Conservation (phyloP, 2,113 vertebrate genomes). For the Ammodytes dubius region DNA sequence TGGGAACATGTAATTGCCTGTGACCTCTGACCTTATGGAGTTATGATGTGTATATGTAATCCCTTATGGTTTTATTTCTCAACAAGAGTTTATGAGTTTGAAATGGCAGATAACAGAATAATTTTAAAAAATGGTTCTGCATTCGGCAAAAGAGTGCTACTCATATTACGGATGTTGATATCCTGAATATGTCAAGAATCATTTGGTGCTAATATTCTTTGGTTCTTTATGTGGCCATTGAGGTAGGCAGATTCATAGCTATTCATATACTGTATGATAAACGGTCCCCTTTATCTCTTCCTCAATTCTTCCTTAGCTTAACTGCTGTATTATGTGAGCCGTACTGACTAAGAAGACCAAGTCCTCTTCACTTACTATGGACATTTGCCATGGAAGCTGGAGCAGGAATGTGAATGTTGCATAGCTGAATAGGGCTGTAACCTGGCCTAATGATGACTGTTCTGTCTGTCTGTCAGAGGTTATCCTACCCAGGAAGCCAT, state of each 20-base stretch:
- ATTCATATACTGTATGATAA: not conserved
- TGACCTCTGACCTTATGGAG: slow-evolving; percentile 20
- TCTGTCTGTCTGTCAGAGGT: slow-evolving; percentile 29
- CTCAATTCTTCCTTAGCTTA: not conserved
- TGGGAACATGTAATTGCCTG: slow-evolving; percentile 14
- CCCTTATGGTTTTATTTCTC: too few species aligned
- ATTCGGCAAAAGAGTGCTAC: not conserved
- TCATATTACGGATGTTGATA: not conserved
- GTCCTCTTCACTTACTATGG: slow-evolving; percentile 4
- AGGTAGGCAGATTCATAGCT: not conserved
- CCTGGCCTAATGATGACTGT: slow-evolving; percentile 32
- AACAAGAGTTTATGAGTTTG: not conserved
- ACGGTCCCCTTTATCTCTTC: not conserved
- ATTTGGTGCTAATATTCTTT: not conserved
- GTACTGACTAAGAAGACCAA: slow-evolving; percentile 10
- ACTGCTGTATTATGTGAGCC: slow-evolving; percentile 5
- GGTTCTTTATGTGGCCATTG: not conserved
- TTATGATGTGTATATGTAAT: slow-evolving; percentile 2
- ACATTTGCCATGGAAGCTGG: slow-evolving; percentile 19
- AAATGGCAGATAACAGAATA: not conserved
- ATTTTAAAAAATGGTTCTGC: not conserved
- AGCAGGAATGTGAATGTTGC: slow-evolving; percentile 25
- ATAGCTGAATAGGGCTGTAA: slow-evolving; percentile 29
- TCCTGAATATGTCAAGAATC: not conserved
- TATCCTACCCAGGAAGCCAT: slow-evolving; percentile 13